A percentile compares a stretch with the other conserved stretches of the same genome.
phyloP scores from a whole-genome alignment of 35 echinoderm and acorn worm species.

The Lytechinus pictus region DNA sequence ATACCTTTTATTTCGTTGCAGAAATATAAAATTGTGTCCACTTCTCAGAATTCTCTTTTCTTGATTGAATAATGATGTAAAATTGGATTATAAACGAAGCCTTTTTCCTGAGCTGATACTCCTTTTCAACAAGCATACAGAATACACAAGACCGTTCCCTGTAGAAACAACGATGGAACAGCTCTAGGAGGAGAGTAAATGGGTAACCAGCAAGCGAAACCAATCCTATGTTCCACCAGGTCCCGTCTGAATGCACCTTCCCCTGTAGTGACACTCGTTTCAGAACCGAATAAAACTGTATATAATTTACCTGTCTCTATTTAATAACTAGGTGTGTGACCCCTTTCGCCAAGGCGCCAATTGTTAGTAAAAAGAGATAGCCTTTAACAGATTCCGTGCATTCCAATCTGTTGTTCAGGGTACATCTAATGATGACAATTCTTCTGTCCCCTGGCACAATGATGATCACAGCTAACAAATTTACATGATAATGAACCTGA shows the following conservation, averaged over 20 bases:
- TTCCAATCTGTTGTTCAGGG: not conserved
- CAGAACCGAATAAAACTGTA: not conserved
- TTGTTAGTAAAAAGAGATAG: not conserved
- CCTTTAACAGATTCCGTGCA: not conserved
- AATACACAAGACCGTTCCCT: not conserved
- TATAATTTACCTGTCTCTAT: not conserved
- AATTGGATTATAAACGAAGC: not conserved
- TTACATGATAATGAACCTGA: not conserved
- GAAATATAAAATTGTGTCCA: too few relatives aligned
- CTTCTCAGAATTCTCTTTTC: not conserved
- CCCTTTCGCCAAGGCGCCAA: not conserved
- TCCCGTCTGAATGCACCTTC: not conserved
- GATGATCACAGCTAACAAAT: not conserved
- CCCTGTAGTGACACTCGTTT: not conserved
- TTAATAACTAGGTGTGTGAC: not conserved
- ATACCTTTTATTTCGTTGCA: too few relatives aligned
- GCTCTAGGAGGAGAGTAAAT: not conserved
- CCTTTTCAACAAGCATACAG: not conserved
- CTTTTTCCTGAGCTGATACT: not conserved
- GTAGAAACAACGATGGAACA: not conserved
- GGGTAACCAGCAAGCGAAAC: not conserved
- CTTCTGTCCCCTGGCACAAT: not conserved
- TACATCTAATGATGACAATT: not conserved
- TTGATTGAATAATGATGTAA: not conserved
- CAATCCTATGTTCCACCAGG: not conserved